Evolutionary conservation across 2,113 vertebrate species (phyloP).

Genomic region (Salvator merianae): DNA sequence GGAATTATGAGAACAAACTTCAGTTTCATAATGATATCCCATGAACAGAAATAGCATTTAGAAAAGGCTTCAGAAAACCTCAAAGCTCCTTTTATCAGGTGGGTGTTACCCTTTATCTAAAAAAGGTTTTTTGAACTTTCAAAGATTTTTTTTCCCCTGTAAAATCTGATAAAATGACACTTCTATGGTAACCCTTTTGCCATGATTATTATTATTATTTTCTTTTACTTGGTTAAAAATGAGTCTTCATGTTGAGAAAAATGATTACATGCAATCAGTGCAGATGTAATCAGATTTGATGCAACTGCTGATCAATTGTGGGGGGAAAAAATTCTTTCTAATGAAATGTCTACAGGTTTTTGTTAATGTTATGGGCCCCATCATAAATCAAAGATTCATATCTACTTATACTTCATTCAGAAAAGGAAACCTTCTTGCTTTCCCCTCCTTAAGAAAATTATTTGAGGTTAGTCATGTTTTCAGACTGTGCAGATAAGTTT

Average conservation of each 20-base stretch:
- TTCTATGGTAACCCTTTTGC: not conserved
- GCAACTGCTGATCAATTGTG: not conserved
- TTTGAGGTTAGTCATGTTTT: constrained; percentile 4
- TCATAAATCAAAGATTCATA: constrained; percentile 1
- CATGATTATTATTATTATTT: not conserved
- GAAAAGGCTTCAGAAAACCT: constrained; percentile 33
- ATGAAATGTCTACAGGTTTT: not conserved
- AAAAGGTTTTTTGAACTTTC: constrained; percentile 25
- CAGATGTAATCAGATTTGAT: constrained; percentile 26
- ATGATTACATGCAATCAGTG: not conserved
- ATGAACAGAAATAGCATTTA: not conserved
- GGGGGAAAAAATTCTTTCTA: not conserved
- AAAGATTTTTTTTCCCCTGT: not conserved
- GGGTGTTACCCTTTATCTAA: not conserved
- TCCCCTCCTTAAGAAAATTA: not conserved
- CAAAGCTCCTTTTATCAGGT: constrained; percentile 6
- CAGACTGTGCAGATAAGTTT: not conserved
- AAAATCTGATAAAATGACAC: not conserved
- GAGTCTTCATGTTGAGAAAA: constrained; percentile 16
- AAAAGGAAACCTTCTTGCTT: constrained; percentile 8
- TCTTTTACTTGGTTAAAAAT: constrained; percentile 30
- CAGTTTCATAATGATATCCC: constrained; percentile 13
- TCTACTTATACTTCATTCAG: not conserved
- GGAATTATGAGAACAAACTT: not conserved
- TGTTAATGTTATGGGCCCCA: not conserved